These are phyloP conservation scores for Malacoraja senta DNA, from an alignment of 2,797 vertebrate species.

Conservation along the genomic window DNA sequence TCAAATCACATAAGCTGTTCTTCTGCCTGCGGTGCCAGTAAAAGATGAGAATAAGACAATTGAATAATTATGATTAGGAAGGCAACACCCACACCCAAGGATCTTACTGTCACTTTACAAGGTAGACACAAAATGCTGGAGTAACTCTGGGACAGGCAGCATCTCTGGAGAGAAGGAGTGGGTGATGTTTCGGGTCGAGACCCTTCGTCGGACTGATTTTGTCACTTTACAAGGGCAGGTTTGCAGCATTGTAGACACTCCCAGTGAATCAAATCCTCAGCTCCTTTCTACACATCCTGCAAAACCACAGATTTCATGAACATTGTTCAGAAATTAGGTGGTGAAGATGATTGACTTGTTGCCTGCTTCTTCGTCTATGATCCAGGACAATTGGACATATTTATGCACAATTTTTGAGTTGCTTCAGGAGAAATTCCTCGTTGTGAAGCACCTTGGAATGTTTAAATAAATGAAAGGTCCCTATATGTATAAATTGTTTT, in stretches of 20 bases:
- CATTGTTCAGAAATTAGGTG: neutral
- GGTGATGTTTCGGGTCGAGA: too few relatives aligned
- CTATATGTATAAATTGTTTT: neutral
- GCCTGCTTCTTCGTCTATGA: neutral
- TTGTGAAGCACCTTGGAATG: neutral
- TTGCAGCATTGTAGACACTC: neutral
- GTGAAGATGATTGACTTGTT: neutral
- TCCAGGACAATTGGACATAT: neutral
- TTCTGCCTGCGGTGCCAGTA: neutral
- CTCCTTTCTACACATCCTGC: neutral
- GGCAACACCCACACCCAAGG: neutral
- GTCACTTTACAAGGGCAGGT: neutral
- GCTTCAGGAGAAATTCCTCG: neutral
- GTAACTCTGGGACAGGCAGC: too few relatives aligned
- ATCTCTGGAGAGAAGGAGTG: too few relatives aligned
- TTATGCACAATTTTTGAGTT: neutral
- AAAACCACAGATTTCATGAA: neutral
- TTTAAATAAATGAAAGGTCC: neutral
- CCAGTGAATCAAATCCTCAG: neutral
- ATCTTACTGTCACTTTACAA: neutral
- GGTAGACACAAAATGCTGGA: too few relatives aligned
- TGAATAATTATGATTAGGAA: neutral
- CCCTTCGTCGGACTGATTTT: neutral
- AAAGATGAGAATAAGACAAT: neutral
- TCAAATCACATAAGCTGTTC: too few relatives aligned